Conservation (phyloP, 2,888 invertebrate species). For the Drosophila atripex region DNA sequence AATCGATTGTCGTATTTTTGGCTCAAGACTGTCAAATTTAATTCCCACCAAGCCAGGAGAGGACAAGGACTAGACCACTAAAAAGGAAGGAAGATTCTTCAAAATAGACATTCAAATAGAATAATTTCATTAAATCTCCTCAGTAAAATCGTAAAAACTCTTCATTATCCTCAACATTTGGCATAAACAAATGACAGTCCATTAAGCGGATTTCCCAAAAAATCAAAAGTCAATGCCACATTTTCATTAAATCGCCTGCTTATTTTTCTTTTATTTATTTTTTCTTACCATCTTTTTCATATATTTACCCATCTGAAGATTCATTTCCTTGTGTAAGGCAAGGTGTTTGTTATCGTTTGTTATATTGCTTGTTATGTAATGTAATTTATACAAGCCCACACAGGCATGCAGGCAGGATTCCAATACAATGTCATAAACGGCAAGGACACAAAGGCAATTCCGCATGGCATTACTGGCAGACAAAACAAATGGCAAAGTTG, state of each 20-base stretch:
- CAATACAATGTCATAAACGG: conserved; percentile 75
- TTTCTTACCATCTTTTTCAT: conserved; percentile 28
- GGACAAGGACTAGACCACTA: background rate
- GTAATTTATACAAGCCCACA: conserved; percentile 66
- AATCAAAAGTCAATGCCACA: conserved; percentile 50
- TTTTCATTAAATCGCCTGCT: conserved; percentile 67
- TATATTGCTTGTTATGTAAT: conserved; percentile 78
- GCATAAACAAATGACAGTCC: conserved; percentile 47
- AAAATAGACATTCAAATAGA: background rate
- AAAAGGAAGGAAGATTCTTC: background rate
- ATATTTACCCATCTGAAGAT: conserved; percentile 16
- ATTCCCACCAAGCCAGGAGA: conserved; percentile 7
- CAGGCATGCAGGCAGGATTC: conserved; percentile 45
- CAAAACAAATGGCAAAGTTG: conserved; percentile 65
- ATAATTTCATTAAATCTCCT: background rate
- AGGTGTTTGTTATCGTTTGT: conserved; percentile 79
- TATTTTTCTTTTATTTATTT: conserved; percentile 14
- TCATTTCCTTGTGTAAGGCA: conserved; percentile 47
- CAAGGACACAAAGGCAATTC: conserved; percentile 77
- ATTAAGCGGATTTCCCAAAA: conserved; percentile 49
- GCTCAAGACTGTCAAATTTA: background rate
- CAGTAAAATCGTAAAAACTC: conserved; percentile 15
- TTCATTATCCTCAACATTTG: conserved; percentile 64
- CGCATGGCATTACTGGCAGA: conserved; percentile 73
- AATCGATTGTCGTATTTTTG: conserved; percentile 22